Percentiles rank a stretch among this genome's conserved stretches.
Evolutionary conservation across 1,140 invertebrate species (phyloP).

Genomic region (Drosophila neocordata): DNA sequence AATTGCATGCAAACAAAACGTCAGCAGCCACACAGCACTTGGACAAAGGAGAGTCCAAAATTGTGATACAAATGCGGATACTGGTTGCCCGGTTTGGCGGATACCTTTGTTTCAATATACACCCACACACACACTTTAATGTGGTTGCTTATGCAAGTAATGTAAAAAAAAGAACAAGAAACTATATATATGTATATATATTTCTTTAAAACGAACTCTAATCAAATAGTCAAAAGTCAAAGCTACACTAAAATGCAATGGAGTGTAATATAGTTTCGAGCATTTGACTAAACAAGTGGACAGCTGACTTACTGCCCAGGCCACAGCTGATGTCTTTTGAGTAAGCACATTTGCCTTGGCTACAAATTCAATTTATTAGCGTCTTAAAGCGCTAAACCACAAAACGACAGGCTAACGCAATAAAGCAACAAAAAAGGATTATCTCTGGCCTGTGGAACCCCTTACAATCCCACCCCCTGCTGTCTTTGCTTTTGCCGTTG

Average conservation of each 20-base stretch:
- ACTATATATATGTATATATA: slow-evolving; percentile 28
- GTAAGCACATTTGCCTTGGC: slow-evolving; percentile 44
- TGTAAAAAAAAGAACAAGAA: slow-evolving; percentile 65
- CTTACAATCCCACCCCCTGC: neutral
- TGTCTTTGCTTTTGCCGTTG: slow-evolving; percentile 10
- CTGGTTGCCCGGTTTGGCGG: too few relatives aligned
- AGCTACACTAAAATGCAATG: slow-evolving; percentile 35
- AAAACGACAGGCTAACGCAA: slow-evolving; percentile 61
- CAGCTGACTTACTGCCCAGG: slow-evolving; percentile 23
- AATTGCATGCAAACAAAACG: slow-evolving; percentile 78
- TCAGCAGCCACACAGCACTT: slow-evolving; percentile 35
- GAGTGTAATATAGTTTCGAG: slow-evolving; percentile 53
- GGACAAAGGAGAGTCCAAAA: slow-evolving; percentile 34
- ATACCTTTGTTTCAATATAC: neutral
- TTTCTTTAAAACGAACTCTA: slow-evolving; percentile 26
- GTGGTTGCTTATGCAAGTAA: neutral
- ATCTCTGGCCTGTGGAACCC: slow-evolving; percentile 44
- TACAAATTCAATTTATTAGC: slow-evolving; percentile 73
- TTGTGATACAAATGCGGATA: neutral
- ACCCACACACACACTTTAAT: neutral
- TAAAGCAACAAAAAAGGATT: slow-evolving; percentile 73
- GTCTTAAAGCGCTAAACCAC: slow-evolving; percentile 69
- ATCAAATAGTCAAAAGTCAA: slow-evolving; percentile 61
- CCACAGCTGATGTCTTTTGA: slow-evolving; percentile 20
- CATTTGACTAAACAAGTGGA: slow-evolving; percentile 69